Percentiles rank a stretch among this genome's conserved stretches.
Evolutionary conservation across 2,113 vertebrate species (phyloP).

Genomic region (Sturnira hondurensis): DNA sequence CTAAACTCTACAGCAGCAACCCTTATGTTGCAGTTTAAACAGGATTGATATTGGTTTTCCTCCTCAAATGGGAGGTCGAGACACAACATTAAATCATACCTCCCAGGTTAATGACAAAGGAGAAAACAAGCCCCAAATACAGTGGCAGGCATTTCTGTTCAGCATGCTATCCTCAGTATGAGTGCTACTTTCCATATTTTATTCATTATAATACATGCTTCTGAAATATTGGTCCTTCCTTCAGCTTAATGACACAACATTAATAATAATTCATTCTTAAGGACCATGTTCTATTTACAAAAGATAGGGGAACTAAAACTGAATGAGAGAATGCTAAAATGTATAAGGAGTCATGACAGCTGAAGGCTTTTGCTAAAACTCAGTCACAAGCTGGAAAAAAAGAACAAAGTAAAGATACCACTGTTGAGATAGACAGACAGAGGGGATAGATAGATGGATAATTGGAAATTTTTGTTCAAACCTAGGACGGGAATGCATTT

Average conservation of each 20-base stretch:
- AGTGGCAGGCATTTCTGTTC: not conserved
- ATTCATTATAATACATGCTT: not conserved
- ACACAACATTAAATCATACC: constrained; percentile 25
- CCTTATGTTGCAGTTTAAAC: not conserved
- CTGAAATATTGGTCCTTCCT: not conserved
- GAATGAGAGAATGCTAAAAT: not conserved
- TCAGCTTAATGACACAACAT: not conserved
- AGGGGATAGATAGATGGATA: not conserved
- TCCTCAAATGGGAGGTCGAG: not conserved
- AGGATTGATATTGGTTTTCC: not conserved
- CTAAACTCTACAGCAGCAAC: not conserved
- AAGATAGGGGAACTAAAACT: not conserved
- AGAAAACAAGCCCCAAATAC: not conserved
- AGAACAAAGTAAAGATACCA: not conserved
- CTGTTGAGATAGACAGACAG: not conserved
- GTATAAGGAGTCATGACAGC: not conserved
- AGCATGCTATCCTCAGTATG: not conserved
- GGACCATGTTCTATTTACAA: not conserved
- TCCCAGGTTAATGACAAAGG: not conserved
- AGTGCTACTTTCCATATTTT: not conserved
- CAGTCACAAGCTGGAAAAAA: not conserved
- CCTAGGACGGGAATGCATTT: not conserved
- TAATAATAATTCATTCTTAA: not conserved
- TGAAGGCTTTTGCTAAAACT: not conserved
- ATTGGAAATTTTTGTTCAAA: constrained; percentile 1